Evolutionary conservation across 1,140 invertebrate species (phyloP), one percentile per base, ranked within the genome.

Genomic region (Neodiprion pinetum): DNA sequence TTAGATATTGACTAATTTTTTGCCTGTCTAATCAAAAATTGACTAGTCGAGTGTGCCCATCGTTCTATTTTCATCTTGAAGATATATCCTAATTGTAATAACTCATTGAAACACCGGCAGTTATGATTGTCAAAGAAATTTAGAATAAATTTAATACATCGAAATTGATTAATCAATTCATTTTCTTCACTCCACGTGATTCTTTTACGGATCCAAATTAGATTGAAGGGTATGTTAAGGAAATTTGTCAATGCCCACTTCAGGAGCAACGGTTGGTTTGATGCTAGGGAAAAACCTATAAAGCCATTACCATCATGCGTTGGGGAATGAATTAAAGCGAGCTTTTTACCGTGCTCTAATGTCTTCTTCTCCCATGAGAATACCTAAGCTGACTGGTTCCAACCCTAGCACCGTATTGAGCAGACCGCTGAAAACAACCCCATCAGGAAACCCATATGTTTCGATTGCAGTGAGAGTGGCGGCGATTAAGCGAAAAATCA

Each of bases 161-260:
- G 28, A 40, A 40, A 40, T 40, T 5, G 28, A 1, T 40, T 40
- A 40, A 40, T 3, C 28, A 40, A 40, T 40, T 40, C 5, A 40
- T 5, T 40, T 40, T 40, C 28, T 40, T 40, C 2, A 40, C 28
- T 40, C 28, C 28, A 40, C 28, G 28, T 40, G 28, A 40, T 2
- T 40, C 2, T 40, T 40, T 40, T 40, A 40, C 28, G 28, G 5
- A 40, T 40, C 28, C 28, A 40, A 40, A 40, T 40, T 40, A 40
- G 53, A 61, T 9, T 61, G 11, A 61, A 61, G 11, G 3, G n/a
- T 17, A 9, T 61, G n/a, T 17, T 14, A 7, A 61, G n/a, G 11
- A 61, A 61, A 17, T 17, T 61, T 61, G 53, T 61, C 53, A 61
- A 61, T 61, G 53, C 53, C 53, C 53, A 61, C 53, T 61, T 61